Evolutionary conservation across 92 coral and sea anemone genomes (phyloP), one percentile per base, ranked within the genome.

Genomic region (Palythoa heliodiscus): DNA sequence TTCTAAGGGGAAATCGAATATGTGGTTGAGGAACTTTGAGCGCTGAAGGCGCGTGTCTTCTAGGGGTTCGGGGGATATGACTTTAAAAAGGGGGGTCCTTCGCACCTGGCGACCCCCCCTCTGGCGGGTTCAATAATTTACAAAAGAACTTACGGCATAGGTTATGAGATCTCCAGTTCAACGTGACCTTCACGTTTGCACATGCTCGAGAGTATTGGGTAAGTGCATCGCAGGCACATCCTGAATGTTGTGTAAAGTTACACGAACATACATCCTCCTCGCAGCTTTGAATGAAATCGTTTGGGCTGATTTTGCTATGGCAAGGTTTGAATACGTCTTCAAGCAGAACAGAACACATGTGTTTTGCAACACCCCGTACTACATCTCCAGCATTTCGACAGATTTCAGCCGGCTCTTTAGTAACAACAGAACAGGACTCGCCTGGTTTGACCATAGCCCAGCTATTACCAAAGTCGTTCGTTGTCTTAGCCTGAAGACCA

Each of bases 151-250:
- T 93, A 93, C 96, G 93, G 70, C 96, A 93, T 76, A 93, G 63
- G 24, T 73, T 78, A 52, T 83, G 76, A 67, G 73, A 88, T 52
- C 96, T 93, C 96, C 96, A 93, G 50, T 88, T 60, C 61, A 93
- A 55, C 83, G 91, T 76, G 50, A 93, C 68, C 16, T 91, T 93
- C 82, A 60, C 79, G 69, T 70, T 90, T 40, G 96, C 96, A 88
- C 96, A 93, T 88, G 93, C 96, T 64, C 96, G 89, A 53, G 93
- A 89, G 86, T 93, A 93, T 75, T 93, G 93, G 20, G 96, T 93
- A 86, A 93, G 71, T 13, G 96, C 89, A 23, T 91, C 89, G 52
- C 96, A 93, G 53, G 86, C 89, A 66, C 96, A 91, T 35, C 89
- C 89, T 67, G 93, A 89, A 78, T 93, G 93, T 53, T 89, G 73